Percentiles rank a stretch among this genome's conserved stretches.
Evolutionary conservation across 2,113 vertebrate species (phyloP).

Genomic region (Tretioscincus oriximinensis): DNA sequence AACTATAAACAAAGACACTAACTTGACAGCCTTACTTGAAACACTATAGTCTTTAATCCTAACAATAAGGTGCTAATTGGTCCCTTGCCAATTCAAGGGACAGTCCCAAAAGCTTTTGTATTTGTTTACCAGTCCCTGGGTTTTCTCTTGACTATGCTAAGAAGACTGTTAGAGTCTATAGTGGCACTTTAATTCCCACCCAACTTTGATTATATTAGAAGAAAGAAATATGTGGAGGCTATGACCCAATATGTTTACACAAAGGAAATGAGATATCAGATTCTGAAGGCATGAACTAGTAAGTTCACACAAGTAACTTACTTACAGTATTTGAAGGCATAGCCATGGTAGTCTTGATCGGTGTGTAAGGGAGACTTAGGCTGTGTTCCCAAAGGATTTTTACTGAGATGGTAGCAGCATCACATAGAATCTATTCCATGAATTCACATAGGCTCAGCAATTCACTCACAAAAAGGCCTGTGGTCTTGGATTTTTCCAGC

Average conservation of each 20-base stretch:
- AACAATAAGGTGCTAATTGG: conserved; percentile 72
- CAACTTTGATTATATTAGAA: conserved; percentile 14
- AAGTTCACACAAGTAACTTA: background rate
- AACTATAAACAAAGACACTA: conserved; percentile 58
- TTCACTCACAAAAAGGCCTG: no score
- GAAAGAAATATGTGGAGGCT: fast-evolving
- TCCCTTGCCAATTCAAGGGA: conserved; percentile 60
- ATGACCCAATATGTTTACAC: conserved; percentile 3
- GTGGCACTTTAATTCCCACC: conserved; percentile 14
- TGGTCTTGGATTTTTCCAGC: no score
- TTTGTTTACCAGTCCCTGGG: conserved; percentile 56
- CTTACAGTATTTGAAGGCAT: background rate
- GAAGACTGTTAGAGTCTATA: conserved; percentile 42
- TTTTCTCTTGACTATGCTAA: conserved; percentile 57
- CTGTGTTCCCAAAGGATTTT: no score
- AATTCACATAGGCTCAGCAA: no score
- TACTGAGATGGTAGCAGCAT: no score
- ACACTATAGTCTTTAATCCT: conserved; percentile 64
- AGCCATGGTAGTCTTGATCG: no score
- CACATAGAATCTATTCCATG: no score
- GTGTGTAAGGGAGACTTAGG: no score
- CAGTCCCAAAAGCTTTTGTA: conserved; percentile 44
- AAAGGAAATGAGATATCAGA: conserved; percentile 2
- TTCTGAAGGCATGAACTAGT: background rate
- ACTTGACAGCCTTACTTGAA: conserved; percentile 65